Evolutionary conservation across 2,797 vertebrate genomes (phyloP), one percentile per base, ranked within the genome.

Genomic region (Lepilemur septentrionalis): DNA sequence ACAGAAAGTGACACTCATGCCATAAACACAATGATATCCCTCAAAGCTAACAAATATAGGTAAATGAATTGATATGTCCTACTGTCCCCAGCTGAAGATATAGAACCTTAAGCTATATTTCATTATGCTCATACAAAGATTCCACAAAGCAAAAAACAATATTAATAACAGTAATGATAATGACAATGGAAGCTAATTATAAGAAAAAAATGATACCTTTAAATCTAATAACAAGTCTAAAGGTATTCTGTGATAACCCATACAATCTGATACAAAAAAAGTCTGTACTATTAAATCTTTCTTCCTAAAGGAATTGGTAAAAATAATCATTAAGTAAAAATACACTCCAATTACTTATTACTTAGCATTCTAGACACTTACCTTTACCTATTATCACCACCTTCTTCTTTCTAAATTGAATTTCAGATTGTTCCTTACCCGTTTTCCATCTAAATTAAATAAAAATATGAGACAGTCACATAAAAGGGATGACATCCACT

Each of bases 381-480:
- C 84, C 88, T 89, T 82, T 57, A 84, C 25, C 65, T 84, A 55
- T 84, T 88, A 83, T 23, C 52, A 81, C 25, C 22, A 52, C 50
- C 86, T 52, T 65, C 91, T 95, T 96, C 94, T 88, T 95, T n/a
- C 69, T 65, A 32, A 93, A 89, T 18, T 75, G 38, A 95, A 52
- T 89, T 88, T 80, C 86, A 81, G 61, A 84, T n/a, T 86, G 79
- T 48, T 89, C 65, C 65, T 96, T 96, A 84, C 22, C 84, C 28
- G 6, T 91, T 91, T 75, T 69, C 81, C 91, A 95, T 86, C 91
- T 97, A 91, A 93, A 93, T 92, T 90, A 94, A 83, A 57, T 38
- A 91, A 94, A 88, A 88, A 88, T 22, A 89, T 38, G 41, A 93
- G 32, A 91, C 0, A 75, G 25, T 55, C 35, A 95, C 13, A 93